phyloP scores from a whole-genome alignment of 2,113 vertebrate species.

The Rhadina sibilatrix region DNA sequence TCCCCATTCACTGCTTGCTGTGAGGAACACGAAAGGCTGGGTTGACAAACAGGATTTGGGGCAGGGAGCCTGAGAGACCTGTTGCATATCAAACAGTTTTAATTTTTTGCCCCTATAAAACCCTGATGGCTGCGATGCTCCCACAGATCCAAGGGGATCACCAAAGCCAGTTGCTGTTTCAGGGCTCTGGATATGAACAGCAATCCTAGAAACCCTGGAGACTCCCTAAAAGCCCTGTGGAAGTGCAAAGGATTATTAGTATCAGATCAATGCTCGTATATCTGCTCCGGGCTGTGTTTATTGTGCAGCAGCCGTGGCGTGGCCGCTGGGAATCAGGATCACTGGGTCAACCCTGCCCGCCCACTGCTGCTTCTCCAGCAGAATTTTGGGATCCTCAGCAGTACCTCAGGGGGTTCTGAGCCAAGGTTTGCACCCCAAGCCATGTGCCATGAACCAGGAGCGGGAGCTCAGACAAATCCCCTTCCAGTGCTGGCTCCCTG shows the following conservation, averaged over 20 bases:
- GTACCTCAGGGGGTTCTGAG: background rate
- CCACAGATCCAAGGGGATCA: rapidly evolving
- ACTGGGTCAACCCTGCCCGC: rapidly evolving
- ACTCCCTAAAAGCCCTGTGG: background rate
- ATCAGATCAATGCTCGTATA: background rate
- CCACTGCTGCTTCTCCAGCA: rapidly evolving
- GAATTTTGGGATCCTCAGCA: background rate
- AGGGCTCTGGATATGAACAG: background rate
- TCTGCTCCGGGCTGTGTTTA: background rate
- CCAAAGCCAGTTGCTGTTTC: background rate
- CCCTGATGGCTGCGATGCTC: rapidly evolving
- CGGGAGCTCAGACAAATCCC: rapidly evolving
- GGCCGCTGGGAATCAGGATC: rapidly evolving
- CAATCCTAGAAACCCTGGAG: background rate
- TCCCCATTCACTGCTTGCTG: slow-evolving; percentile 69
- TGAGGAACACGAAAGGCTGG: slow-evolving; percentile 7
- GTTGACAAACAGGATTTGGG: slow-evolving; percentile 44
- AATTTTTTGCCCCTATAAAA: slow-evolving; percentile 32
- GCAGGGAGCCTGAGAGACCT: slow-evolving; percentile 21
- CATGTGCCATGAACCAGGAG: rapidly evolving
- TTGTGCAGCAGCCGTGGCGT: background rate
- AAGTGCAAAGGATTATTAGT: background rate
- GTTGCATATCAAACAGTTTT: slow-evolving; percentile 43
- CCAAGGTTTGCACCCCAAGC: background rate
- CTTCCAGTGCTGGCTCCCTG: rapidly evolving